Base-by-base conservation (phyloP, 2,888 invertebrate genomes). In the Altica lythri region DNA sequence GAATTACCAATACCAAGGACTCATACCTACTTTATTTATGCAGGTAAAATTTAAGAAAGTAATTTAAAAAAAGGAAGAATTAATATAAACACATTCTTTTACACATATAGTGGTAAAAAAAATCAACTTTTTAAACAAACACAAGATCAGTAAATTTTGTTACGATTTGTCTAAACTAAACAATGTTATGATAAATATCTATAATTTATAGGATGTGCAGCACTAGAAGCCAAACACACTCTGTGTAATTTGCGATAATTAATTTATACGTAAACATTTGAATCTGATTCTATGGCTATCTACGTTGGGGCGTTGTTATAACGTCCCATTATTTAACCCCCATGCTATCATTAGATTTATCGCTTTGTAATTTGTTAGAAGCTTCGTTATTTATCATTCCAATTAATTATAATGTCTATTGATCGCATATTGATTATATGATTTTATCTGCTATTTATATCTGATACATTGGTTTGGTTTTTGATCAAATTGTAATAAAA, bases 201-300 rank as follows among this genome's bases (percentile, higher is more conserved):
- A 34, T 45, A 45, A 45, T 45, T 48, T 48, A 48, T 48, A 25
- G 38, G n/a, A 38, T 16, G 13, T 37, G 18, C 13, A 25, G 13
- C 13, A 37, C 25, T 12, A 18, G 34, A 34, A 46, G 42, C 53
- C 32, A 14, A 47, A 53, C 27, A 14, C 27, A 46, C 14, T 22
- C 25, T 34, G 46, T 38, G 47, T 57, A 51, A 54, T 51, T 37
- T 42, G 50, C 30, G 44, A 44, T 48, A 42, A 47, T 54, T 54
- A 51, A 54, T 57, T 55, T 46, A 58, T 58, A 42, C 44, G 48
- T 52, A 58, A 58, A 58, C 54, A 55, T 53, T 52, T 52, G 48
- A 32, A 44, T 52, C 27, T 52, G 48, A 52, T 49, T 55, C 50
- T 37, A 47, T 38, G 46, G 55, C 35, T 54, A 54, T 55, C 50